Percentiles rank a stretch among this genome's conserved stretches.
Evolutionary conservation across 2,113 vertebrate genomes (phyloP).

Genomic region (Montifringilla adamsi): DNA sequence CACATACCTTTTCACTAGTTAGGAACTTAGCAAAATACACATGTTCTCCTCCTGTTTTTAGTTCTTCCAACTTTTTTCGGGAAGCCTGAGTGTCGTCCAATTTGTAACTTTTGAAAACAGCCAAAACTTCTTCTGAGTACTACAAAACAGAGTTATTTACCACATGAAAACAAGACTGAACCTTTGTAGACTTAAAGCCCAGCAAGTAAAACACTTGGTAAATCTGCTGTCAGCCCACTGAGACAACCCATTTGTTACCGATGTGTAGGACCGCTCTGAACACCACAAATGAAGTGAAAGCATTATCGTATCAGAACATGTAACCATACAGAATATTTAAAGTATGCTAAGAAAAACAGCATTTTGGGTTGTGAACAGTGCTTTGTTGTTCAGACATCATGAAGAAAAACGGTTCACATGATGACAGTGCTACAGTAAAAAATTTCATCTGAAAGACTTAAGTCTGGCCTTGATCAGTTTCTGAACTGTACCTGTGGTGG

Average conservation of each 20-base stretch:
- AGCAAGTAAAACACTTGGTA: background rate
- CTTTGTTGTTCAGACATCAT: background rate
- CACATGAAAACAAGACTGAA: background rate
- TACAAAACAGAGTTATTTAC: slow-evolving; percentile 56
- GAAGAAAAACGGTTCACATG: background rate
- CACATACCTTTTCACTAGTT: slow-evolving; percentile 93
- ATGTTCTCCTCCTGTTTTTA: slow-evolving; percentile 90
- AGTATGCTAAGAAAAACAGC: background rate
- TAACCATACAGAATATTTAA: background rate
- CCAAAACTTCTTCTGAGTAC: slow-evolving; percentile 95
- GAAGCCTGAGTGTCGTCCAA: slow-evolving; percentile 96
- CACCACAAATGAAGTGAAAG: background rate
- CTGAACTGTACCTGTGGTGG: fast-evolving
- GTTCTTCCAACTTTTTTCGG: slow-evolving; percentile 91
- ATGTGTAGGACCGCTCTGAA: background rate
- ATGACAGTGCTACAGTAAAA: background rate
- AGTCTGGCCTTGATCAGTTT: background rate
- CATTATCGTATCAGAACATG: background rate
- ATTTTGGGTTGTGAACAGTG: background rate
- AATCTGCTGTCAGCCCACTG: background rate
- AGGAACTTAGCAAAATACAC: slow-evolving; percentile 98
- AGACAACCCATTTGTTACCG: background rate
- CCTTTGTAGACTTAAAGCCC: background rate
- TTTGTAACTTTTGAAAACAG: slow-evolving; percentile 97
- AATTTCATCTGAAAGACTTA: background rate